Base-by-base conservation (phyloP, 2,113 vertebrate species). In the Tringa solitaria region DNA sequence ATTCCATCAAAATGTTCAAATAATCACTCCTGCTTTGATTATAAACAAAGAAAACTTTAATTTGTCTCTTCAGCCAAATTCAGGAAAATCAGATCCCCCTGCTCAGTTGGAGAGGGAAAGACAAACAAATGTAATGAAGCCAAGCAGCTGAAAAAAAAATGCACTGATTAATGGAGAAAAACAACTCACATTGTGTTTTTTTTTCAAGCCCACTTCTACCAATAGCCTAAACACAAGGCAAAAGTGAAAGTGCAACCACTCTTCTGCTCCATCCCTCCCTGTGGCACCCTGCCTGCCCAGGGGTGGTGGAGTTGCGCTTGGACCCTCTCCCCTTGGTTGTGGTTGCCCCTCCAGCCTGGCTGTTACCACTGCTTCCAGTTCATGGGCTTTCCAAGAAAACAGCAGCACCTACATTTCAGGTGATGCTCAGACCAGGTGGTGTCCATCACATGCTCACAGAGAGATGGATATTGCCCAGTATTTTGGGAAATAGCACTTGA, bases 21-120 rank as follows among this genome's bases (percentile, higher is more conserved):
- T 94, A 96, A 95, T 91, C 94, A 90, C 75, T 90, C 51, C 84
- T 90, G 94, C 92, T 97, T 83, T 97, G 95, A 95, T 96, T 97
- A 95, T 89, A 91, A 97, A 96, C 90, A 95, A 94, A 97, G 93
- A 96, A 97, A 98, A 92, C 91, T 96, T 97, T 78, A 95, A 92
- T 95, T 87, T 45, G 48, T 84, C 82, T 91, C 88, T 96, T 92
- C 48, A 96, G 92, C 96, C 96, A 97, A 96, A 95, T 96, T 96
- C 96, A 95, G 95, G 80, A 97, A 97, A 94, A 87, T 96, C 96
- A 87, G 90, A 91, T 95, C 89, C 50, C 72, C 91, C 70, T 90
- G 75, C 95, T 96, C 95, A 84, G 93, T 88, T 95, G 95, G 87
- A 96, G 92, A 64, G 87, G 51, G 87, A 96, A 94, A 97, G 95